These are phyloP conservation scores for Bombyx mandarina DNA, from an alignment of 1,140 invertebrate species.

Conservation along the genomic window DNA sequence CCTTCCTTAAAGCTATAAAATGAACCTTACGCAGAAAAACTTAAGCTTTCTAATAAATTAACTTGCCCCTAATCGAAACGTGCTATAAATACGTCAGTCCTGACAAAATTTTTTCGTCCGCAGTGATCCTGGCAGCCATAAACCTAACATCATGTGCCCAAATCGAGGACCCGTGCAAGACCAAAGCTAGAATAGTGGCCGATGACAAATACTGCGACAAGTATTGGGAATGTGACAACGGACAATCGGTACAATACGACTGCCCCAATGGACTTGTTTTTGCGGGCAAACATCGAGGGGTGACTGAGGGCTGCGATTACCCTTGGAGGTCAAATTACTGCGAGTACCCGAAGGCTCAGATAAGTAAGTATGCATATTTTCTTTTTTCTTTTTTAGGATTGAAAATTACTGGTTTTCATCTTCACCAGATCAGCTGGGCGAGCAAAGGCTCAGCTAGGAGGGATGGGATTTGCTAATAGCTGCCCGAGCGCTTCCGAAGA, in stretches of 20 bases:
- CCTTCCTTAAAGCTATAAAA: no score
- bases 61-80: no score
- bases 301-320: slow-evolving; percentile 90
- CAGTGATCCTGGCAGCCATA: slow-evolving; percentile 35
- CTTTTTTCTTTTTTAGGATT: no score
- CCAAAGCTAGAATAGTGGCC: slow-evolving; percentile 79
- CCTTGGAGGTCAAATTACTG: slow-evolving; percentile 91
- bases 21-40: not conserved
- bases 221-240: slow-evolving; percentile 86
- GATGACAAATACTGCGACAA: slow-evolving; percentile 89
- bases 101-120: not conserved
- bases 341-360: slow-evolving; percentile 72
- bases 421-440: no score
- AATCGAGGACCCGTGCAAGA: slow-evolving; percentile 82
- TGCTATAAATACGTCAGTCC: no score
- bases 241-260: slow-evolving; percentile 85
- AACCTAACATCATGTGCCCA: slow-evolving; percentile 35
- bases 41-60: not conserved
- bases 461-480: no score
- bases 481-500: no score
- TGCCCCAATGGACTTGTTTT: slow-evolving; percentile 93
- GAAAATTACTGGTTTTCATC: no score
- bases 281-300: slow-evolving; percentile 87
- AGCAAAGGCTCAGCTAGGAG: no score
- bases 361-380: slow-evolving; percentile 44